A percentile compares a stretch with the other conserved stretches of the same genome.
These are phyloP conservation scores for Bombus picipes DNA, from an alignment of 1,140 invertebrate species.

Conservation along the genomic window DNA sequence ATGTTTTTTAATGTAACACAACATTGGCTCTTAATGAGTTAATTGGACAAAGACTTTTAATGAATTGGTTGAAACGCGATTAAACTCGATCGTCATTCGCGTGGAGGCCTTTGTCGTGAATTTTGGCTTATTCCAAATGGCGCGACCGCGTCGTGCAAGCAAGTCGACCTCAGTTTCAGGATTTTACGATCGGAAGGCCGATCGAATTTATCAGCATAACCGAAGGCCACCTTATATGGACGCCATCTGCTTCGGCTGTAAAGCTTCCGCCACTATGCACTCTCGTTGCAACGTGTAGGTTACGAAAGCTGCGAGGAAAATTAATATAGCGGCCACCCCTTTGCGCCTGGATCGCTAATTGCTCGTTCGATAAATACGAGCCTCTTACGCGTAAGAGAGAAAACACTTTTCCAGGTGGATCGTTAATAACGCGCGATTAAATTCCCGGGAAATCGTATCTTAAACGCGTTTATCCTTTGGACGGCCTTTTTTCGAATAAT, in stretches of 20 bases:
- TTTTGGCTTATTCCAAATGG: too few species aligned
- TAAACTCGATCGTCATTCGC: too few species aligned
- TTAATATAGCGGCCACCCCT: constrained; percentile 23
- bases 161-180: not conserved
- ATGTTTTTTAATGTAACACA: too few species aligned
- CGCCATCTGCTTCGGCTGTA: constrained; percentile 49
- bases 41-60: too few species aligned
- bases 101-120: too few species aligned
- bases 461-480: not conserved
- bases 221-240: not conserved
- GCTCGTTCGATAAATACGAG: constrained; percentile 40
- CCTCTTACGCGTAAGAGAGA: not conserved
- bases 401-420: constrained; percentile 9
- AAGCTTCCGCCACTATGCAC: constrained; percentile 26
- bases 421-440: constrained; percentile 31
- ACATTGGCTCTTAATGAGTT: too few species aligned
- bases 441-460: constrained; percentile 8
- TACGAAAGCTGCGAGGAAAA: constrained; percentile 25
- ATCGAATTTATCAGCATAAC: constrained; percentile 39
- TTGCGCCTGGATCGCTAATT: constrained; percentile 35
- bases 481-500: too few species aligned
- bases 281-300: not conserved
- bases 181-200: constrained; percentile 31
- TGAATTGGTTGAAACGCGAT: too few species aligned
- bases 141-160: not conserved